Evolutionary conservation across 2,888 invertebrate genomes (phyloP).

Genomic region (Hypomecis punctinalis): DNA sequence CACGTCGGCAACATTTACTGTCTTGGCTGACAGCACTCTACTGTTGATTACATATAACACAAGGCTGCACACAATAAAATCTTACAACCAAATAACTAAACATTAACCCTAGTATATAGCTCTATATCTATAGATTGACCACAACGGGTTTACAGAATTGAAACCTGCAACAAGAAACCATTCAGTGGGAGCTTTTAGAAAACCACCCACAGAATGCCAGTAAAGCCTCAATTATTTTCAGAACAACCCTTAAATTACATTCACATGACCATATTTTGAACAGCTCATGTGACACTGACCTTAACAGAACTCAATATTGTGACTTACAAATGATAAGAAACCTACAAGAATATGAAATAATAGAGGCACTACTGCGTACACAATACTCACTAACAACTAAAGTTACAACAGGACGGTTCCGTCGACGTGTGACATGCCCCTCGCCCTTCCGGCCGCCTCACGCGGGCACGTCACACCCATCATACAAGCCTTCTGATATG

Average conservation of each 20-base stretch:
- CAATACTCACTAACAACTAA: conserved; percentile 39
- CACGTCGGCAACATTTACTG: conserved; percentile 3
- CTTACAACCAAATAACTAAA: conserved; percentile 1
- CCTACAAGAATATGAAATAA: conserved; percentile 14
- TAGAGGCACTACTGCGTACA: conserved; percentile 33
- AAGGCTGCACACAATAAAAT: conserved; percentile 1
- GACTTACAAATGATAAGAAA: not conserved
- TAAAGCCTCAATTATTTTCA: conserved; percentile 28
- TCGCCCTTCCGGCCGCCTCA: too few relatives aligned
- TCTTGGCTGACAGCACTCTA: too few relatives aligned
- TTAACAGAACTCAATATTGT: not conserved
- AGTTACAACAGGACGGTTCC: conserved; percentile 77
- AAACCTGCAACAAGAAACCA: conserved; percentile 6
- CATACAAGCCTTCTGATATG: conserved; percentile 69
- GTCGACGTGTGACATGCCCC: conserved; percentile 55
- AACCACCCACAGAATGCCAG: conserved; percentile 25
- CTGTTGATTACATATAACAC: conserved; percentile 15
- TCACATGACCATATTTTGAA: not conserved
- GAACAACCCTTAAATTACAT: not conserved
- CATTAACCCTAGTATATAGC: not conserved
- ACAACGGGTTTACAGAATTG: not conserved
- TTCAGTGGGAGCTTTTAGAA: conserved; percentile 33
- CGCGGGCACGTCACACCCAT: conserved; percentile 33
- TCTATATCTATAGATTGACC: conserved; percentile 7
- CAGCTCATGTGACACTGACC: not conserved